Evolutionary conservation across 2,888 invertebrate species (phyloP).

Genomic region (Scaptodrosophila latifasciaeformis): DNA sequence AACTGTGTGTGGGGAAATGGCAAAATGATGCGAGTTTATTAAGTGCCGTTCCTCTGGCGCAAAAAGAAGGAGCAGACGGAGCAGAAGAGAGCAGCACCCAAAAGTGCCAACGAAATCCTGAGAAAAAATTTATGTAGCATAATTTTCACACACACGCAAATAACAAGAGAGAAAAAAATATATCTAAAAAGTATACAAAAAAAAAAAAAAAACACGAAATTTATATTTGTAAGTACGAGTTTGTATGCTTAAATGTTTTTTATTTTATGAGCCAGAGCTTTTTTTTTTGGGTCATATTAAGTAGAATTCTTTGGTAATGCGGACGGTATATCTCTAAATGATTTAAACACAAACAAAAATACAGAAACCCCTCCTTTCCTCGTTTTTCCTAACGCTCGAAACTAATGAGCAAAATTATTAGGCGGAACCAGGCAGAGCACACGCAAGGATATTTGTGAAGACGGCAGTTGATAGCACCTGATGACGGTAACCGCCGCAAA

Average conservation of each 20-base stretch:
- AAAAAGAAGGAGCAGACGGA: too few species aligned
- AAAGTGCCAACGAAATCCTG: conserved; percentile 47
- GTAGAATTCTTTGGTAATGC: too few species aligned
- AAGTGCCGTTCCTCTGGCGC: conserved; percentile 67
- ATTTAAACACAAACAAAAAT: conserved; percentile 48
- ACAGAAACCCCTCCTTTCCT: too few species aligned
- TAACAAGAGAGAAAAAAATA: conserved; percentile 30
- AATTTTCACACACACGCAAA: conserved; percentile 28
- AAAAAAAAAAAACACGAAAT: conserved; percentile 35
- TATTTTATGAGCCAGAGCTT: too few species aligned
- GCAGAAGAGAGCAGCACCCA: conserved; percentile 36
- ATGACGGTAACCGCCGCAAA: neutral
- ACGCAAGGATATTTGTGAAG: neutral
- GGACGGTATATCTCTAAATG: conserved; percentile 39
- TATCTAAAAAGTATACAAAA: conserved; percentile 27
- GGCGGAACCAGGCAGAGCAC: conserved; percentile 12
- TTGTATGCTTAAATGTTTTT: neutral
- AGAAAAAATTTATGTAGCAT: conserved; percentile 55
- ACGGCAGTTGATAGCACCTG: too few species aligned
- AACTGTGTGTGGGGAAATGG: conserved; percentile 58
- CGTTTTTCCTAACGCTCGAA: too few species aligned
- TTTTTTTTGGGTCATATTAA: too few species aligned
- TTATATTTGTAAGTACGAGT: conserved; percentile 47
- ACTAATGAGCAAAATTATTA: conserved; percentile 51
- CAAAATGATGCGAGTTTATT: conserved; percentile 66